Evolutionary conservation across 2,797 vertebrate species (phyloP).

Genomic region (Gymnoscopelus braueri): DNA sequence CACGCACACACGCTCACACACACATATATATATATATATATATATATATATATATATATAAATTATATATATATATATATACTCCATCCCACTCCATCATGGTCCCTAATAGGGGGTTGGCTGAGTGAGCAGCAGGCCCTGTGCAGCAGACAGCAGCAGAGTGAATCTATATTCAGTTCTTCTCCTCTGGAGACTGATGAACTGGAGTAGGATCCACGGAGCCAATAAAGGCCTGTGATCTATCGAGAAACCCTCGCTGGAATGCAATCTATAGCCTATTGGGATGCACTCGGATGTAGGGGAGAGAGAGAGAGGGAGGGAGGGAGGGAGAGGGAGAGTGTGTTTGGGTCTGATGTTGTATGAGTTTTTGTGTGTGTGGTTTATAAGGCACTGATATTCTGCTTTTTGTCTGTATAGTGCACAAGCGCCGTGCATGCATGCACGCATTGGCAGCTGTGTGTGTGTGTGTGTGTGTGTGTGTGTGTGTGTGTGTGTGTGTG

Average conservation of each 20-base stretch:
- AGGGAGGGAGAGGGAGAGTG: too few species aligned
- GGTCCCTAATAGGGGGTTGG: constrained; percentile 61
- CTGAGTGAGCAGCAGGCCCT: constrained; percentile 57
- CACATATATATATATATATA: constrained; percentile 30
- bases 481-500: constrained; percentile 24
- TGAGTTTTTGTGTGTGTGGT: constrained; percentile 1
- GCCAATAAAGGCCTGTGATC: constrained; percentile 72
- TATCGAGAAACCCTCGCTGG: constrained; percentile 50
- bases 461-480: constrained; percentile 37
- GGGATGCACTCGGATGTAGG: constrained; percentile 1
- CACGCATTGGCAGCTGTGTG: background rate
- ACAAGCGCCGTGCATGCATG: constrained; percentile 5
- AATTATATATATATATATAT: constrained; percentile 15
- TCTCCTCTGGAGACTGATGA: constrained; percentile 63
- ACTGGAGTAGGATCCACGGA: constrained; percentile 65
- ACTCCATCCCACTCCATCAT: constrained; percentile 66
- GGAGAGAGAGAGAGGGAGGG: too few species aligned
- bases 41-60: constrained; percentile 28
- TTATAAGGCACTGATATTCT: too few species aligned
- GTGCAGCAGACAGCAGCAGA: constrained; percentile 61
- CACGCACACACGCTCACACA: too few species aligned
- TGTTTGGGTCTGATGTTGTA: too few species aligned
- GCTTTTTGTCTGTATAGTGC: too few species aligned
- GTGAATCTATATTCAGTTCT: constrained; percentile 73
- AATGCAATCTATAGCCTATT: constrained; percentile 57